A percentile compares a stretch with the other conserved stretches of the same genome.
These are phyloP conservation scores for Eucriotettix oculatus DNA, from an alignment of 2,888 invertebrate species.

Conservation along the genomic window DNA sequence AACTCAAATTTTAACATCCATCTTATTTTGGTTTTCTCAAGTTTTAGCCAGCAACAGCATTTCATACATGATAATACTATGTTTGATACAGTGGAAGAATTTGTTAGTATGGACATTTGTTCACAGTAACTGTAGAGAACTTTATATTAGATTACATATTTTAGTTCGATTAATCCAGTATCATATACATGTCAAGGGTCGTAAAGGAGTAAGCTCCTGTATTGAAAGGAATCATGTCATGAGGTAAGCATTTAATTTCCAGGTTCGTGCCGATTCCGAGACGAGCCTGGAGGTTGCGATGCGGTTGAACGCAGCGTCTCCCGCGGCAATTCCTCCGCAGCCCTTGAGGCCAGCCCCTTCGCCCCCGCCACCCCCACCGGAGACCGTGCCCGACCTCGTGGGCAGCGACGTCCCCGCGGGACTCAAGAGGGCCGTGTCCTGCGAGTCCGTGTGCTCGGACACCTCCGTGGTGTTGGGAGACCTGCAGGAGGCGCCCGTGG, in stretches of 20 bases:
- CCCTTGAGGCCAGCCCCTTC: slow-evolving; percentile 15
- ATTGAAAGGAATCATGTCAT: background rate
- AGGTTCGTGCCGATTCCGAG: background rate
- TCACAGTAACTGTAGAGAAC: too few relatives aligned
- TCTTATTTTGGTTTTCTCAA: too few relatives aligned
- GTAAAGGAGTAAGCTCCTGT: too few relatives aligned
- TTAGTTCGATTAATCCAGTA: too few relatives aligned
- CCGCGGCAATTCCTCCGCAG: background rate
- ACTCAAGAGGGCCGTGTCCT: slow-evolving; percentile 52
- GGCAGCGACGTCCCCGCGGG: slow-evolving; percentile 16
- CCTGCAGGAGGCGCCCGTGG: slow-evolving; percentile 49
- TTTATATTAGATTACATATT: too few relatives aligned
- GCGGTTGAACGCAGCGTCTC: slow-evolving; percentile 27
- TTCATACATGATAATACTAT: too few relatives aligned
- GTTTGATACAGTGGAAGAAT: too few relatives aligned
- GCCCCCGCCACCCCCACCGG: slow-evolving; percentile 25
- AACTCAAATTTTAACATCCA: too few relatives aligned
- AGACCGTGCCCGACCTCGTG: slow-evolving; percentile 22
- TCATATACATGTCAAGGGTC: too few relatives aligned
- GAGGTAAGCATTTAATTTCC: background rate
- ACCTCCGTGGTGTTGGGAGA: slow-evolving; percentile 55
- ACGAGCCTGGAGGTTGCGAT: background rate
- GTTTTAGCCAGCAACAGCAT: too few relatives aligned
- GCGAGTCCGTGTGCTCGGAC: slow-evolving; percentile 66
- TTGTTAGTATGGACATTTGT: too few relatives aligned